Conservation (phyloP, 2,113 vertebrate species). For the Odocoileus hemionus region DNA sequence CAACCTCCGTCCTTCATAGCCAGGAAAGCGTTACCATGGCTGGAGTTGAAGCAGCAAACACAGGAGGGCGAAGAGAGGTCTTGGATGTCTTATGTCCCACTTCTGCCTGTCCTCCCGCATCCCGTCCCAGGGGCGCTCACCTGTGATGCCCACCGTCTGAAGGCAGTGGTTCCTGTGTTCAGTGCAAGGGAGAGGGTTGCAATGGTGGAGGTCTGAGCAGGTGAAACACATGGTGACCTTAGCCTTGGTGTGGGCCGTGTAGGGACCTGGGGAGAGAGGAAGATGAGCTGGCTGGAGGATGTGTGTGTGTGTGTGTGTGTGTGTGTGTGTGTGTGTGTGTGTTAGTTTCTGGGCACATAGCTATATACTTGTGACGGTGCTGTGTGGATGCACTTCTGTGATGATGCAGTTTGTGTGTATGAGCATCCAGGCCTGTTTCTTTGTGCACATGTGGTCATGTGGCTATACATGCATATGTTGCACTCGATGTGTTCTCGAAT, state of each 20-base stretch:
- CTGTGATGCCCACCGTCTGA: neutral
- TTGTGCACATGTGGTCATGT: rapidly evolving
- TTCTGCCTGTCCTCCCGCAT: neutral
- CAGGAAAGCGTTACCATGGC: neutral
- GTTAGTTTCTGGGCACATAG: neutral
- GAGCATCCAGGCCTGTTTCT: neutral
- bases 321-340: no score
- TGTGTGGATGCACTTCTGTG: neutral
- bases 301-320: neutral
- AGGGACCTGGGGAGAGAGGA: neutral
- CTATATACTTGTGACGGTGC: neutral
- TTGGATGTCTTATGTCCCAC: rapidly evolving
- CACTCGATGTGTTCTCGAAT: neutral
- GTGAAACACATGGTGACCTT: neutral
- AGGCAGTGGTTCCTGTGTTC: slow-evolving; percentile 12
- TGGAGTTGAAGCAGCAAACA: neutral
- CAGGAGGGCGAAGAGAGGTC: neutral
- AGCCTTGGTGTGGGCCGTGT: rapidly evolving
- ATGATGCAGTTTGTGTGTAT: neutral
- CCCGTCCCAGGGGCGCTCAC: neutral
- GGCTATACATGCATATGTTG: neutral
- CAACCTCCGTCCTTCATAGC: neutral
- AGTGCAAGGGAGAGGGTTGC: neutral
- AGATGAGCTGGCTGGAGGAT: neutral
- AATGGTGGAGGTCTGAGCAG: neutral